Evolutionary conservation across 2,113 vertebrate genomes (phyloP).

Genomic region (Pontoporia blainvillei): DNA sequence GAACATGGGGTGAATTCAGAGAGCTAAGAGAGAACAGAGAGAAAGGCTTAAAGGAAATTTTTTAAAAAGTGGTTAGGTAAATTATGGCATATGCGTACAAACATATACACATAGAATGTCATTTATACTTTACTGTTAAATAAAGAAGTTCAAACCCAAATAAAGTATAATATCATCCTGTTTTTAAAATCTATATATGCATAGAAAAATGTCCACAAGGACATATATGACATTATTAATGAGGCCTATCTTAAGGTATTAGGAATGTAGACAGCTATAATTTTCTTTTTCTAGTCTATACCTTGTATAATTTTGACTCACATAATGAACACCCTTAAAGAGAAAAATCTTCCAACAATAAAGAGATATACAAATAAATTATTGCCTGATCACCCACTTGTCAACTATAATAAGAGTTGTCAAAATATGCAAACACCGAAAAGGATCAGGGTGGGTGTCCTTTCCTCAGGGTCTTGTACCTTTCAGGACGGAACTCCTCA

Average conservation of each 20-base stretch:
- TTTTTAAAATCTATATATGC: not conserved
- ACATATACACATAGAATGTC: not conserved
- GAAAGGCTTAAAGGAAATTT: not conserved
- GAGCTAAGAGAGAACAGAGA: not conserved
- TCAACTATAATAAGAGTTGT: not conserved
- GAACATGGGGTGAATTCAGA: not conserved
- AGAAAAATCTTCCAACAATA: not conserved
- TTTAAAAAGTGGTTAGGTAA: not conserved
- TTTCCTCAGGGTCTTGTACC: conserved; percentile 73
- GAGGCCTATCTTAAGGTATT: not conserved
- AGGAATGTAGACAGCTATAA: not conserved
- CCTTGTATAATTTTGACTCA: not conserved
- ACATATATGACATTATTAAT: not conserved
- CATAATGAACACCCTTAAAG: not conserved
- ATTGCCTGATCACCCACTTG: not conserved
- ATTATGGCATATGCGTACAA: not conserved
- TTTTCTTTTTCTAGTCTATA: not conserved
- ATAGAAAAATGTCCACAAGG: not conserved
- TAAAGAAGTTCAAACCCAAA: not conserved
- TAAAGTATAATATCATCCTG: not conserved
- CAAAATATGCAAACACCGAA: not conserved
- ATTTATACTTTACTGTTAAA: not conserved
- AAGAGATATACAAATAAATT: not conserved
- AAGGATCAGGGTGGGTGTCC: rapidly evolving
- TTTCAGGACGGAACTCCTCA: conserved; percentile 88